A percentile compares a stretch with the other conserved stretches of the same genome.
These are phyloP conservation scores for Cephalopterus ornatus DNA, from an alignment of 2,113 vertebrate genomes.

Conservation along the genomic window DNA sequence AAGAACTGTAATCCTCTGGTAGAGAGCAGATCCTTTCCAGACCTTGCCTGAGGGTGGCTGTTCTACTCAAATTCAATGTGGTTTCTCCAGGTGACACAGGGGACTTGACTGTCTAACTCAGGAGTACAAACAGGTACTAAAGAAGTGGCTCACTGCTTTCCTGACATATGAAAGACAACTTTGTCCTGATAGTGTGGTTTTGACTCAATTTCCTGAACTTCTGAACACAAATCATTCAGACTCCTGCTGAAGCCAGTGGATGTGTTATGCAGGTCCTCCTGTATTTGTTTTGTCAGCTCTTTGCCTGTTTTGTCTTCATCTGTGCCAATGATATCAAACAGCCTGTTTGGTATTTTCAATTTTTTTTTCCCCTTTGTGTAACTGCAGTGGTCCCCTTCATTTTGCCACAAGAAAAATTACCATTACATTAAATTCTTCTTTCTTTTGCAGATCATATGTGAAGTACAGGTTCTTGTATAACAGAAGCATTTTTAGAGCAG, in stretches of 20 bases:
- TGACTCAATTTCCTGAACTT: background rate
- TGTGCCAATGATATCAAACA: background rate
- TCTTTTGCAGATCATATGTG: background rate
- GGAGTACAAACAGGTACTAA: background rate
- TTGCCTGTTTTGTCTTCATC: background rate
- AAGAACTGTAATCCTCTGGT: background rate
- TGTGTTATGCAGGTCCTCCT: background rate
- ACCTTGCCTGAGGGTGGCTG: fast-evolving
- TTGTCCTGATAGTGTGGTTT: background rate
- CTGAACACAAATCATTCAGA: background rate
- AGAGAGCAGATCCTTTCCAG: background rate
- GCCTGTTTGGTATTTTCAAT: background rate
- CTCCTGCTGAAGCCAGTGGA: background rate
- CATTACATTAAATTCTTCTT: background rate
- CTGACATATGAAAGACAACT: background rate
- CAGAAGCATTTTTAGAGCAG: background rate
- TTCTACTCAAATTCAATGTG: background rate
- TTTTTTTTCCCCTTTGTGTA: background rate
- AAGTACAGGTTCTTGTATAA: background rate
- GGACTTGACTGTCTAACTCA: background rate
- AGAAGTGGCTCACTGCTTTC: background rate
- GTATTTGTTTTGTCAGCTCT: background rate
- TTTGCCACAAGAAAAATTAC: background rate
- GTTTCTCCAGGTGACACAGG: background rate
- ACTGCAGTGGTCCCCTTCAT: background rate